Evolutionary conservation across 53 echinoderm and acorn worm genomes (phyloP), one percentile per base, ranked within the genome.

Genomic region (Pentamera pediparva): DNA sequence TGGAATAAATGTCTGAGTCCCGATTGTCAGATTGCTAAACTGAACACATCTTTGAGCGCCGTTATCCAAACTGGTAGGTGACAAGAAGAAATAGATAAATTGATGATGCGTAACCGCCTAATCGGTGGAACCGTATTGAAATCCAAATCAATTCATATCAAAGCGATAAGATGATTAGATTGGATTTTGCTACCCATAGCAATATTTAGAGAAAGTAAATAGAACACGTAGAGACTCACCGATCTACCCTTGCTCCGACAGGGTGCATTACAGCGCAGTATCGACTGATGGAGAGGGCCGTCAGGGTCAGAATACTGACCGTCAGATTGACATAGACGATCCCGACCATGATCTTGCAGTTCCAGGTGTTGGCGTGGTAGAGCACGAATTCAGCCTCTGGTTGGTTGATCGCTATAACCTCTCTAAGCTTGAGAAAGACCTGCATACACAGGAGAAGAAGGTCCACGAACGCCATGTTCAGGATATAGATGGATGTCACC

Each of bases 241-340:
- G 77, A 19, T 91, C 83, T 52, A 78, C 76, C 9, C 84, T 61
- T 11, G 80, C 81, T 47, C 83, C 85, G 35, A 92, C 83, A 22
- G 93, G 93, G 24, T 86, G 83, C 85, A 92, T 86, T 40, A 92
- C 93, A 48, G 89, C 89, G 36, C 89, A 89, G 79, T 86, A 92
- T 10, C 93, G 74, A 56, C 86, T 89, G 75, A 92, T 63, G 10
- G 89, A 86, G 33, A 92, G 69, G 19, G 89, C 86, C 33, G 77
- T 83, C 32, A 92, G 70, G 7, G 86, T 92, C 27, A 80, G 40
- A 22, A 92, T 89, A 41, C 86, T 86, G 25, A 89, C 89, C 5
- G 93, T 86, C 81, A 91, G 80, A 34, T 91, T 86, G 6, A 91
- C 81, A 61, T 86, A 86, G 17, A 78, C 40, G 26, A 76, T 43